Percentiles rank a stretch among this genome's conserved stretches.
These are phyloP conservation scores for Brachionichthys hirsutus DNA, from an alignment of 2,113 vertebrate genomes.

Conservation along the genomic window DNA sequence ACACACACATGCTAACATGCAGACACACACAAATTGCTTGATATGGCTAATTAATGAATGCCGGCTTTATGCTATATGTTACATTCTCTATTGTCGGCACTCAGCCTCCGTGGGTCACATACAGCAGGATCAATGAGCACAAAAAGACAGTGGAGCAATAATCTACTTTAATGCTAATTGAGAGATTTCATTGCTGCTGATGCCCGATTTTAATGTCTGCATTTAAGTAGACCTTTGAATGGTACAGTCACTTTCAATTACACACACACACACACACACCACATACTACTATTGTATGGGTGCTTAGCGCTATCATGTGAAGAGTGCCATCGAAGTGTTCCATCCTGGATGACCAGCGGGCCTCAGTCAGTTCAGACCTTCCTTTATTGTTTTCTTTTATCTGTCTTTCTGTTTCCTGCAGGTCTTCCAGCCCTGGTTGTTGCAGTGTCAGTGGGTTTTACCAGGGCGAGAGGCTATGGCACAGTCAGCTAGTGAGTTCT, in stretches of 20 bases:
- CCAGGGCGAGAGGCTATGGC: conserved; percentile 93
- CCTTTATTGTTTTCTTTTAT: conserved; percentile 14
- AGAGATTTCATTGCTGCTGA: neutral
- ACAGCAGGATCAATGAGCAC: neutral
- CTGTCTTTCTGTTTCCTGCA: conserved; percentile 42
- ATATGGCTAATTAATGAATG: conserved; percentile 51
- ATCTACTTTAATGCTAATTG: neutral
- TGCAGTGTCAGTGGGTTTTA: conserved; percentile 93
- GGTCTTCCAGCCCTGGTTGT: conserved; percentile 89
- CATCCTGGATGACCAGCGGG: conserved; percentile 1
- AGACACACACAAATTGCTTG: conserved; percentile 14
- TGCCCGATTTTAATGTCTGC: conserved; percentile 11
- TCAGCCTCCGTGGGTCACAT: neutral
- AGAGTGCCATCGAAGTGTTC: conserved; percentile 16
- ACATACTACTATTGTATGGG: conserved; percentile 26
- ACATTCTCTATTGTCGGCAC: neutral
- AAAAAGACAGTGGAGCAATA: conserved; percentile 1
- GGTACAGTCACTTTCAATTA: conserved; percentile 30
- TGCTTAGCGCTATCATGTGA: conserved; percentile 40
- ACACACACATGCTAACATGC: conserved; percentile 7
- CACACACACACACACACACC: conserved; percentile 13
- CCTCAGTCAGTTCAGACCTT: conserved; percentile 13
- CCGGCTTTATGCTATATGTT: conserved; percentile 23
- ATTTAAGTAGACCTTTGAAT: conserved; percentile 20
- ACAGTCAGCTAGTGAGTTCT: conserved; percentile 90